Evolutionary conservation across 1,140 invertebrate species (phyloP).

Genomic region (Pachypsylla venusta): DNA sequence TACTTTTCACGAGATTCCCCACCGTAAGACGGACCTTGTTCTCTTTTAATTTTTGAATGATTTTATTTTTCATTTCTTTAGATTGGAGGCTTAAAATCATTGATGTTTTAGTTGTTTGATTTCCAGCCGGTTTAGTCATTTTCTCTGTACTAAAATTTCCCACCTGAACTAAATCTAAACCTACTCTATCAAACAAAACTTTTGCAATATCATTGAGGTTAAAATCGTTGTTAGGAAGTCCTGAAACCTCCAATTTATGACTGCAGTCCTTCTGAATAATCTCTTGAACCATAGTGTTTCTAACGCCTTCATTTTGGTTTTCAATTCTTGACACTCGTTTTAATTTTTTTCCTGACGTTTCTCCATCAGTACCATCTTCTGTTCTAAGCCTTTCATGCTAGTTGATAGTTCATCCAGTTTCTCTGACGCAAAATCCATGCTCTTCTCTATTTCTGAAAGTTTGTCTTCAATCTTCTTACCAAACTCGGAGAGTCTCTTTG

Average conservation of each 20-base stretch:
- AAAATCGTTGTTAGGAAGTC: not conserved
- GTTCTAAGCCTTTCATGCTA: not conserved
- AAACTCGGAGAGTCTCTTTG: not conserved
- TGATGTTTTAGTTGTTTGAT: not conserved
- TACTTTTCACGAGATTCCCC: not conserved
- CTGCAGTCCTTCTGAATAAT: not conserved
- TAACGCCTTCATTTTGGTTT: not conserved
- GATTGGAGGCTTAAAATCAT: not conserved
- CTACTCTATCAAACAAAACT: not conserved
- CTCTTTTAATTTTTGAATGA: not conserved
- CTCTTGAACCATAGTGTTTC: not conserved
- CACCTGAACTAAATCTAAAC: not conserved
- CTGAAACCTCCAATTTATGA: not conserved
- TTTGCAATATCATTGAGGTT: not conserved
- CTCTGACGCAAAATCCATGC: not conserved
- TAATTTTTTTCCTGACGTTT: not conserved
- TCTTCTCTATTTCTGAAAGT: not conserved
- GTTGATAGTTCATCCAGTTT: not conserved
- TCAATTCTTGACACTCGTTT: not conserved
- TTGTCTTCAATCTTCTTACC: not conserved
- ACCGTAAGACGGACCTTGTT: not conserved
- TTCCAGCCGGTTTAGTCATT: not conserved
- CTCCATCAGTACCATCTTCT: not conserved
- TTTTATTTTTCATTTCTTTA: not conserved
- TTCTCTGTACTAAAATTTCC: not conserved